Evolutionary conservation across 2,888 invertebrate species (phyloP), one percentile per base, ranked within the genome.

Genomic region (Leptarthrus brevirostris): DNA sequence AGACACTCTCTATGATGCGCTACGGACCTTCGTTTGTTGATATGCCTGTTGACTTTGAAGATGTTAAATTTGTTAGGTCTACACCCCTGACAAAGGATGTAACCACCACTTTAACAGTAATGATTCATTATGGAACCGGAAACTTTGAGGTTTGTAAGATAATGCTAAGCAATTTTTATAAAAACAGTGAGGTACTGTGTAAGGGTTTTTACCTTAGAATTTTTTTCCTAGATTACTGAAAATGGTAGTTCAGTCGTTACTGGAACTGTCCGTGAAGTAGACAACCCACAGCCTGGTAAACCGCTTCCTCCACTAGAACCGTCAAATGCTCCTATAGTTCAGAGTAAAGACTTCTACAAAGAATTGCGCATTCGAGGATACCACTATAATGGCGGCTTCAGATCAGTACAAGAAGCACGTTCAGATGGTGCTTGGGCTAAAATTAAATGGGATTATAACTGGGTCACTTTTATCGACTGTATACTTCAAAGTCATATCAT

Each of bases 391-490:
- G 85, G 84, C 0, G 75, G 76, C 0, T 85, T 85, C 75, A 81
- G 79, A 52, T 80, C 80, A 0, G 84, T 85, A 0, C 74, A 77
- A 2, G 72, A 76, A 6, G 84, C 84, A 0, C 81, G 85, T 0
- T 77, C 81, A 1, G 84, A 85, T 77, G 85, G 85, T 0, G 71
- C 81, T 0, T 81, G 79, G 24, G 85, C 85, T 3, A 79, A 80
- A 81, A 81, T 79, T 4, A 83, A 87, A 69, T 96, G 95, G 95
- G 87, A 89, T 58, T 91, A 91, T 79, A 93, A 94, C 84, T 97
- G 96, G 95, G 91, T 93, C 6, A 89, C 93, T 2, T 95, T 95
- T 83, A 89, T 97, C 86, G 96, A 97, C 85, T 92, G 93, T 36
- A 92, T 97, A 90, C 86, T 97, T 12, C 96, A 97, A 84, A 89